Evolutionary conservation across 2,888 invertebrate genomes (phyloP).

Genomic region (Nomada hirtipes): DNA sequence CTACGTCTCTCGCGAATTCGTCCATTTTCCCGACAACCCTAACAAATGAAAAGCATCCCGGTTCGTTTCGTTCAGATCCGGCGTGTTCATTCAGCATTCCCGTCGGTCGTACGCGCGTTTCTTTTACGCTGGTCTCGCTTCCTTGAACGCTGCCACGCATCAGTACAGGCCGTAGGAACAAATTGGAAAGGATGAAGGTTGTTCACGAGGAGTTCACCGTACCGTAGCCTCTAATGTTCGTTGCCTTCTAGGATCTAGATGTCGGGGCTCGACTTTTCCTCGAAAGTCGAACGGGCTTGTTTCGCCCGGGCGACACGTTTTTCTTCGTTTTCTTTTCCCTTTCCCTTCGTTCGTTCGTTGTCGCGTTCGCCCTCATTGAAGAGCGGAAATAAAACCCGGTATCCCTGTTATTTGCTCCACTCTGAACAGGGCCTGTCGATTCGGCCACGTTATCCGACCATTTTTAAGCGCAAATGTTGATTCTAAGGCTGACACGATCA

Average conservation of each 20-base stretch:
- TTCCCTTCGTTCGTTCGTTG: background rate
- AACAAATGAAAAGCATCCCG: background rate
- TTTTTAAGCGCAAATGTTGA: background rate
- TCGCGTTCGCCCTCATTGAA: background rate
- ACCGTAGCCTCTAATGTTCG: slow-evolving; percentile 61
- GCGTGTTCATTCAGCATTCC: slow-evolving; percentile 42
- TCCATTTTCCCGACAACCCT: background rate
- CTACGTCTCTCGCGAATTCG: background rate
- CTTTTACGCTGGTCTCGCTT: slow-evolving; percentile 59
- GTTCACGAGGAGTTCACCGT: slow-evolving; percentile 66
- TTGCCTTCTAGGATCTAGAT: slow-evolving; percentile 33
- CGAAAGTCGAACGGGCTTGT: slow-evolving; percentile 33
- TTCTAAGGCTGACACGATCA: background rate
- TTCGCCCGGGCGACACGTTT: slow-evolving; percentile 8
- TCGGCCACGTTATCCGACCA: no score
- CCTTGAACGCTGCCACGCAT: slow-evolving; percentile 56
- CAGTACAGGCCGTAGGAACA: slow-evolving; percentile 47
- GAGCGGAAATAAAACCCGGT: background rate
- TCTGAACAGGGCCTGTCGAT: background rate
- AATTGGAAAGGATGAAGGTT: slow-evolving; percentile 65
- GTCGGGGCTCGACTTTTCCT: slow-evolving; percentile 33
- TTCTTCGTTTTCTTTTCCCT: no score
- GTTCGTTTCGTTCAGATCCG: slow-evolving; percentile 8
- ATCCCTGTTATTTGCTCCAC: no score
- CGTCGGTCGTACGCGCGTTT: background rate